Base-by-base conservation (phyloP, 2,113 vertebrate species). In the Myrmophylax atrothorax region DNA sequence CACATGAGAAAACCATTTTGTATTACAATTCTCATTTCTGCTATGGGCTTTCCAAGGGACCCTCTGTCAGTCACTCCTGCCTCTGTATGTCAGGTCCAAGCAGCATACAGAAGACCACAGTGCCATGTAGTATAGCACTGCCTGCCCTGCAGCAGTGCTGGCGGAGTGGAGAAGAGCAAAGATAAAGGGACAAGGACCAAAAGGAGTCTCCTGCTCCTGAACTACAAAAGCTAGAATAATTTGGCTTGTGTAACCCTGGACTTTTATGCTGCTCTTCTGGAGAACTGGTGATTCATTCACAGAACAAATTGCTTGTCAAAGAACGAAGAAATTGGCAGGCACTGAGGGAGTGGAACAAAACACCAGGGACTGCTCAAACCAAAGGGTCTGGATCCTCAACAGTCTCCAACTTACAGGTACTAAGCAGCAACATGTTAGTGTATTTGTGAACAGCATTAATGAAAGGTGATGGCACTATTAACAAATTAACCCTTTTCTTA, bases 391-490 rank as follows among this genome's bases (percentile, higher is more conserved):
- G 40, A 53, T 46, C 23, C 31, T 58, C 24, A 63, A 42, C 3
- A 46, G 60, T 18, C 50, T 29, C n/a, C 1, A 1, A 22, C 37
- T 77, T 59, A 3, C 3, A 9, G 1, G 15, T 29, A 20, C 35
- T 23, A 26, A 0, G 0, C 56, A 74, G 22, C 0, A 8, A 53
- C 6, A 33, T 2, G 3, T 22, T 70, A 62, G 31, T 7, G 8
- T 7, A 18, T 33, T 70, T 6, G 4, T 44, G 22, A 80, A 29
- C 29, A 70, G 26, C 24, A 69, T 14, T 37, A 58, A n/a, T 11
- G 14, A 73, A 92, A 67, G 33, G 17, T 22, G 4, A 12, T 33
- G 47, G 18, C 28, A 38, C 46, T 81, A 18, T 12, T 44, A 50
- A 25, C 42, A 73, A 87, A 74, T 33, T 5, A 72, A 25, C 14